phyloP scores from a whole-genome alignment of 2,797 vertebrate species.

The Paguma larvata region DNA sequence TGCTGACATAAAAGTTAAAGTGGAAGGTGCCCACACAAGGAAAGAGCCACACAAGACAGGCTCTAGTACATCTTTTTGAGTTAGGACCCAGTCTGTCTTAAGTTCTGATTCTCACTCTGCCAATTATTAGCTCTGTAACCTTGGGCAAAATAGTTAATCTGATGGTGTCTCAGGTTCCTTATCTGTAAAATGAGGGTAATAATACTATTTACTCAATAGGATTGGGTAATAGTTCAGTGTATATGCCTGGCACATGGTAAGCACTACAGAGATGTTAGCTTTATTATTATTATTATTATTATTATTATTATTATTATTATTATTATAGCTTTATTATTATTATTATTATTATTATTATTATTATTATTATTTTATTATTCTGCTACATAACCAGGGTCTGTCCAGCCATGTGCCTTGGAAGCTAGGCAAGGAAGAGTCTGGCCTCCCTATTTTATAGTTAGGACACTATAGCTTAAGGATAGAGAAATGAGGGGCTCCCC shows the following conservation, averaged over 20 bases:
- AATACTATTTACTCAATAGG: neutral
- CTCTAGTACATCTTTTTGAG: neutral
- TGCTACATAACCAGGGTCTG: too few species aligned
- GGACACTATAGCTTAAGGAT: neutral
- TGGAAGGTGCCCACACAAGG: neutral
- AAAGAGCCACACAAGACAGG: too few species aligned
- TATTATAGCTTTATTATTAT: neutral
- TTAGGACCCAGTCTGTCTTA: neutral
- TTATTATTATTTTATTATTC: too few species aligned
- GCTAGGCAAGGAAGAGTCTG: neutral
- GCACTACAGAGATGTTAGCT: neutral
- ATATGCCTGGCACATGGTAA: neutral
- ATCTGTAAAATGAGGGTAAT: neutral
- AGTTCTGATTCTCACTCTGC: conserved; percentile 33
- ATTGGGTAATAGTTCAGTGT: neutral
- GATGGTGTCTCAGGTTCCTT: neutral
- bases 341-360: neutral
- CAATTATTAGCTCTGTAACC: neutral
- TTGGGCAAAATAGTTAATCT: conserved; percentile 2
- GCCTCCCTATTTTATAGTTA: neutral
- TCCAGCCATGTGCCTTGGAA: neutral
- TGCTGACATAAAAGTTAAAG: neutral
- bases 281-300: neutral
- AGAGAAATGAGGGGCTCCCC: neutral
- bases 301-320: neutral